A percentile compares a stretch with the other conserved stretches of the same genome.
These are phyloP conservation scores for Polypterus senegalus DNA, from an alignment of 2,113 vertebrate species.

Conservation along the genomic window DNA sequence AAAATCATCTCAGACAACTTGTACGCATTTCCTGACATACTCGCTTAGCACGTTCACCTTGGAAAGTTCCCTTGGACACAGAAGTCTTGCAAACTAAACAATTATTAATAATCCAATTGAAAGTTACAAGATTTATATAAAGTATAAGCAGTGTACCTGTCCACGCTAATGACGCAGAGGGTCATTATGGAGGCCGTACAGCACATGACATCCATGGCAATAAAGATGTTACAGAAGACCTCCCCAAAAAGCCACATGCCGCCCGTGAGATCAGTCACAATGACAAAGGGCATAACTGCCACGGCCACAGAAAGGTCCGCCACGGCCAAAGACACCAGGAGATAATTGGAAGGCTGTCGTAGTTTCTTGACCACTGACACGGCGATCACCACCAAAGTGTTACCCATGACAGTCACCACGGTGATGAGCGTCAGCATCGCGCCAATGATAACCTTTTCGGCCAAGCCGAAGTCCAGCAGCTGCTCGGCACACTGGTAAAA, in stretches of 20 bases:
- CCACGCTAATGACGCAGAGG: conserved; percentile 62
- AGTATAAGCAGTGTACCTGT: conserved; percentile 34
- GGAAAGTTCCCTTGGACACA: too few species aligned
- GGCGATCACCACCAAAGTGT: conserved; percentile 59
- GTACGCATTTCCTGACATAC: too few species aligned
- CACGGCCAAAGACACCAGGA: conserved; percentile 56
- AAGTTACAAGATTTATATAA: background rate
- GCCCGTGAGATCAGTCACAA: conserved; percentile 60
- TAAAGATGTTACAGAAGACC: conserved; percentile 63
- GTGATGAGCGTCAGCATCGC: conserved; percentile 54
- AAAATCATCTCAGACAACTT: too few species aligned
- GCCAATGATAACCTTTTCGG: conserved; percentile 55
- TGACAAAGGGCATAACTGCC: conserved; percentile 61
- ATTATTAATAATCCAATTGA: conserved; percentile 1
- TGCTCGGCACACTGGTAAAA: conserved; percentile 53
- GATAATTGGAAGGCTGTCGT: conserved; percentile 63
- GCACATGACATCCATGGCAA: conserved; percentile 66
- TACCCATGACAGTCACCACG: conserved; percentile 59
- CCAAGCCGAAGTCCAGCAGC: conserved; percentile 39
- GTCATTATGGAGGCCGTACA: conserved; percentile 68
- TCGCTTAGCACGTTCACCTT: too few species aligned
- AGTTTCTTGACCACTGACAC: conserved; percentile 62
- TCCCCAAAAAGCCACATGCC: conserved; percentile 63
- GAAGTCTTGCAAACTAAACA: background rate
- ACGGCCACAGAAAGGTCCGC: conserved; percentile 62